Evolutionary conservation across 2,113 vertebrate species (phyloP).

Genomic region (Mormoops blainvillei): DNA sequence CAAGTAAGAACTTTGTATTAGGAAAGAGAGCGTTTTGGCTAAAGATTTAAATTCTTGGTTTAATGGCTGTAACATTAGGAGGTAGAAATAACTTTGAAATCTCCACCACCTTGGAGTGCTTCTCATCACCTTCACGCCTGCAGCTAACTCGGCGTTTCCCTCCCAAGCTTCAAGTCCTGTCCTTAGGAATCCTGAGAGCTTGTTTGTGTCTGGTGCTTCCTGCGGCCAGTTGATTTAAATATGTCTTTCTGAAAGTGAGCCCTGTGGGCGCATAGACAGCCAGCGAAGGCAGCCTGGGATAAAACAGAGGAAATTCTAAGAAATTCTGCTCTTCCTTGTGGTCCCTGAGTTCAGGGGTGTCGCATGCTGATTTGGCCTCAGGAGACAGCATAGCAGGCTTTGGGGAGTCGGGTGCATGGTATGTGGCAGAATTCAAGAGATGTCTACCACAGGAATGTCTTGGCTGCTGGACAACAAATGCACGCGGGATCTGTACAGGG

Average conservation of each 20-base stretch:
- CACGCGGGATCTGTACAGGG: accelerated
- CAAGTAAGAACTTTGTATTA: constrained; percentile 58
- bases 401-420: neutral
- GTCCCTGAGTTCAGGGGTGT: neutral
- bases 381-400: neutral
- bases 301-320: neutral
- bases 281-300: neutral
- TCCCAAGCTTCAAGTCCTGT: constrained; percentile 35
- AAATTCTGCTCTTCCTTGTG: neutral
- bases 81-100: constrained; percentile 62
- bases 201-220: constrained; percentile 20
- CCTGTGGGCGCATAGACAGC: neutral
- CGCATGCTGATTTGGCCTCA: neutral
- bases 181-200: constrained; percentile 41
- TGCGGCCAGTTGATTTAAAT: neutral
- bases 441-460: neutral
- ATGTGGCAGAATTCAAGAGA: neutral
- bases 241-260: neutral
- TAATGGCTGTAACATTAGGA: constrained; percentile 63
- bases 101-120: neutral
- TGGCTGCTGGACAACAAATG: neutral
- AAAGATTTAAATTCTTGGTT: constrained; percentile 67
- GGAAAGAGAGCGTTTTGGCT: constrained; percentile 57
- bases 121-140: constrained; percentile 46
- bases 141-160: neutral